These are phyloP conservation scores for Macrophya alboannulata DNA, from an alignment of 2,888 invertebrate species.

Conservation along the genomic window DNA sequence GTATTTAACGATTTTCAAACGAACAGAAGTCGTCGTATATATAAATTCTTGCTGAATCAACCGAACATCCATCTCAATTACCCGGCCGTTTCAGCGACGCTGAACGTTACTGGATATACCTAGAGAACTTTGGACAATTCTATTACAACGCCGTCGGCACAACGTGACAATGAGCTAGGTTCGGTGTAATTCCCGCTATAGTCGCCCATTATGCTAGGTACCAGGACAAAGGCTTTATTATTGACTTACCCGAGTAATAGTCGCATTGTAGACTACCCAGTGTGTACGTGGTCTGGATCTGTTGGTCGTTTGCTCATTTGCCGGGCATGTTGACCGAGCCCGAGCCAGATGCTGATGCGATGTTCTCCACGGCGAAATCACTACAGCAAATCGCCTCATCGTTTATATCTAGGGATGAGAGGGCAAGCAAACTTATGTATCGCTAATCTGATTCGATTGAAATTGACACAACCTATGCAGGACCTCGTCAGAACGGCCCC, in stretches of 20 bases:
- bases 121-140: slow-evolving; percentile 70
- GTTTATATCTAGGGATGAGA: neutral
- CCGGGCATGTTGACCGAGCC: slow-evolving; percentile 56
- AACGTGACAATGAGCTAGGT: slow-evolving; percentile 70
- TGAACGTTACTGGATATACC: neutral
- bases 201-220: slow-evolving; percentile 71
- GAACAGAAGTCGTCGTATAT: neutral
- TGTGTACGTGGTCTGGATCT: slow-evolving; percentile 67
- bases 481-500: neutral
- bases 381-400: slow-evolving; percentile 36
- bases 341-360: slow-evolving; percentile 68
- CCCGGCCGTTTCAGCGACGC: slow-evolving; percentile 59
- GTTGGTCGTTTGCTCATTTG: slow-evolving; percentile 76
- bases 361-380: slow-evolving; percentile 29
- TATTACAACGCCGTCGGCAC: slow-evolving; percentile 63
- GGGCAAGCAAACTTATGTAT: neutral
- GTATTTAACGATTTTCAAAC: slow-evolving; percentile 11
- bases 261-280: slow-evolving; percentile 74
- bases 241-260: slow-evolving; percentile 78
- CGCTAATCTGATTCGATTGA: neutral
- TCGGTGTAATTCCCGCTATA: slow-evolving; percentile 74
- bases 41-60: slow-evolving; percentile 67
- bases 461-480: neutral
- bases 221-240: slow-evolving; percentile 77
- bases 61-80: slow-evolving; percentile 76